Evolutionary conservation across 1,140 invertebrate species (phyloP).

Genomic region (Tetragonula clypearis): DNA sequence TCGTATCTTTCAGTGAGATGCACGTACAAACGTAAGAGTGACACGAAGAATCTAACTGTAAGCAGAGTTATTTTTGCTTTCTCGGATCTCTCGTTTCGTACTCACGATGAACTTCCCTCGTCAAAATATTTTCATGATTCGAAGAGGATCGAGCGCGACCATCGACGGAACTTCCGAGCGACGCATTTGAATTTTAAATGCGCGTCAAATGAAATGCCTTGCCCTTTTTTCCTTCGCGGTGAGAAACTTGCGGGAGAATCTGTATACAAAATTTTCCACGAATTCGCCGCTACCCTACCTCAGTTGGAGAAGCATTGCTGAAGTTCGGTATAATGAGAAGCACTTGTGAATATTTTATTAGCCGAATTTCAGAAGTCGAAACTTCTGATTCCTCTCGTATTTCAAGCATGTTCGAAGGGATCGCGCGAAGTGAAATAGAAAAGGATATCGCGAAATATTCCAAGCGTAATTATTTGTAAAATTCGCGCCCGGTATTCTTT

Average conservation of each 20-base stretch:
- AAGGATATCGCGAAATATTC: too few relatives aligned
- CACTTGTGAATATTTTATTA: not conserved
- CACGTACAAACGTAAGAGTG: too few relatives aligned
- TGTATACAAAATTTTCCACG: slow-evolving; percentile 11
- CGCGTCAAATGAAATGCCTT: slow-evolving; percentile 3
- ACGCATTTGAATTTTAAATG: slow-evolving; percentile 43
- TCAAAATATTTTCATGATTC: slow-evolving; percentile 19
- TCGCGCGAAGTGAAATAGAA: too few relatives aligned
- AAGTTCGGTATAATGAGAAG: not conserved
- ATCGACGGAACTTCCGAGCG: not conserved
- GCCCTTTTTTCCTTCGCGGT: not conserved
- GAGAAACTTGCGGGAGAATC: not conserved
- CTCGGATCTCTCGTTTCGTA: not conserved
- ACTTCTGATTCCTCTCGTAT: not conserved
- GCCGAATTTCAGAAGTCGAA: too few relatives aligned
- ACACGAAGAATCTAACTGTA: too few relatives aligned
- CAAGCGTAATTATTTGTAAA: too few relatives aligned
- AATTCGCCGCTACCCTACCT: not conserved
- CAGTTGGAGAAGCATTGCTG: not conserved
- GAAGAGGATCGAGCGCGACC: not conserved
- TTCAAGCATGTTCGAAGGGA: not conserved
- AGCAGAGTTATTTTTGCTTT: too few relatives aligned
- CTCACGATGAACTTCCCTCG: not conserved
- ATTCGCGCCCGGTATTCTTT: too few relatives aligned
- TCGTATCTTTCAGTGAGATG: too few relatives aligned